Conservation (phyloP, 2,888 invertebrate genomes). For the Actias luna region DNA sequence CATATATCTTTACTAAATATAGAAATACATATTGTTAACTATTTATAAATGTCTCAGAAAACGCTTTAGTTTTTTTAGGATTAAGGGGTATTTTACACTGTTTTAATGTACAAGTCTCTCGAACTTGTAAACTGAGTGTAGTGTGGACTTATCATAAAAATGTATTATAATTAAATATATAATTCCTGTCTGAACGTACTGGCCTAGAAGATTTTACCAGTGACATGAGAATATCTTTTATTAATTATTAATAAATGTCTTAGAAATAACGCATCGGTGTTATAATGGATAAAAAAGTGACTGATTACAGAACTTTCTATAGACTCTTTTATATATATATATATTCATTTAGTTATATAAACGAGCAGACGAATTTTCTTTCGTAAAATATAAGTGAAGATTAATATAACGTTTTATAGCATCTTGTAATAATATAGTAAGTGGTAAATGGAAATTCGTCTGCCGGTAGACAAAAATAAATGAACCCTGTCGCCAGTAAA, state of each 20-base stretch:
- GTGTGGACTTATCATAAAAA: too few species aligned
- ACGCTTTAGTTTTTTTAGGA: too few species aligned
- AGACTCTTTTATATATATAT: slow-evolving; percentile 44
- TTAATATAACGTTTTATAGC: slow-evolving; percentile 14
- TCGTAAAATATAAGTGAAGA: slow-evolving; percentile 57
- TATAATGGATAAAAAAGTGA: slow-evolving; percentile 37
- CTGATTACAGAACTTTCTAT: slow-evolving; percentile 28
- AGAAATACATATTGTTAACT: too few species aligned
- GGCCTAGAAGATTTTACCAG: slow-evolving; percentile 7
- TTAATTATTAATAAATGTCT: slow-evolving; percentile 36
- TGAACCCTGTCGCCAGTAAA: slow-evolving; percentile 76
- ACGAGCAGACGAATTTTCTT: slow-evolving; percentile 60
- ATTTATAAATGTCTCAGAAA: too few species aligned
- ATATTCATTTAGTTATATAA: slow-evolving; percentile 52
- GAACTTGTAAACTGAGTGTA: too few species aligned
- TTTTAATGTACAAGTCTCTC: too few species aligned
- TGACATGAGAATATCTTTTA: slow-evolving; percentile 14
- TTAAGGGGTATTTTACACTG: too few species aligned
- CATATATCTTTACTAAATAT: too few species aligned
- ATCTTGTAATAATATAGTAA: slow-evolving; percentile 13
- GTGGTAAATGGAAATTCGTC: slow-evolving; percentile 53
- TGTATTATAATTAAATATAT: too few species aligned
- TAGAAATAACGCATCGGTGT: slow-evolving; percentile 39
- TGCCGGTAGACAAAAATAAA: slow-evolving; percentile 72
- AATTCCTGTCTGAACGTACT: neutral